Conservation (phyloP, 2,797 vertebrate genomes). For the Catharus ustulatus region DNA sequence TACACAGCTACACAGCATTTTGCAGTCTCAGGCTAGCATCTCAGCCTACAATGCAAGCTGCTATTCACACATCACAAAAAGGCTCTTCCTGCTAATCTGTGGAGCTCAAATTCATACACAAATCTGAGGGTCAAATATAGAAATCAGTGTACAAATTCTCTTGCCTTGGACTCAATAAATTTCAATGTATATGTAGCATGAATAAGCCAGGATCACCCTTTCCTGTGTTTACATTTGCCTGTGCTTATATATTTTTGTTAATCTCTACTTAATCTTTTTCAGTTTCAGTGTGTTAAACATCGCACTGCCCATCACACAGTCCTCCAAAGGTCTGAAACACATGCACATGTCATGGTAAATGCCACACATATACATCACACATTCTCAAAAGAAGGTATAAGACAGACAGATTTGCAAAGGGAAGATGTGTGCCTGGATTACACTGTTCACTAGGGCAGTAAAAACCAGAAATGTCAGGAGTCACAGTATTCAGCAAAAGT, state of each 20-base stretch:
- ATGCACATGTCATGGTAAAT: accelerated
- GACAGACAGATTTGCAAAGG: neutral
- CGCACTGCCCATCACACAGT: neutral
- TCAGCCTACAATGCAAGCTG: neutral
- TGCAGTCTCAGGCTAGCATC: neutral
- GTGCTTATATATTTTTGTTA: neutral
- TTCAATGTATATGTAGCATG: neutral
- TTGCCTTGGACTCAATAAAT: neutral
- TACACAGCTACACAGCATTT: neutral
- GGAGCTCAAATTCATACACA: neutral
- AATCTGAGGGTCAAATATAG: neutral
- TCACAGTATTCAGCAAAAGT: neutral
- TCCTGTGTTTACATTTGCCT: neutral
- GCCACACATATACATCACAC: accelerated
- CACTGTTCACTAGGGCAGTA: neutral
- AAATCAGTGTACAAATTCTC: neutral
- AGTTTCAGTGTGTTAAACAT: neutral
- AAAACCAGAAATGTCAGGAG: neutral
- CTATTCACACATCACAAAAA: neutral
- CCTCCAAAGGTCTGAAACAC: neutral
- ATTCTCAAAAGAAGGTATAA: neutral
- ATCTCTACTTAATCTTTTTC: neutral
- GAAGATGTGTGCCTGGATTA: neutral
- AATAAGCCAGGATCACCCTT: neutral
- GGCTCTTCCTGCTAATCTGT: neutral